These are phyloP conservation scores for Oxygymnocypris stewartii DNA, from an alignment of 2,113 vertebrate species.

Conservation along the genomic window DNA sequence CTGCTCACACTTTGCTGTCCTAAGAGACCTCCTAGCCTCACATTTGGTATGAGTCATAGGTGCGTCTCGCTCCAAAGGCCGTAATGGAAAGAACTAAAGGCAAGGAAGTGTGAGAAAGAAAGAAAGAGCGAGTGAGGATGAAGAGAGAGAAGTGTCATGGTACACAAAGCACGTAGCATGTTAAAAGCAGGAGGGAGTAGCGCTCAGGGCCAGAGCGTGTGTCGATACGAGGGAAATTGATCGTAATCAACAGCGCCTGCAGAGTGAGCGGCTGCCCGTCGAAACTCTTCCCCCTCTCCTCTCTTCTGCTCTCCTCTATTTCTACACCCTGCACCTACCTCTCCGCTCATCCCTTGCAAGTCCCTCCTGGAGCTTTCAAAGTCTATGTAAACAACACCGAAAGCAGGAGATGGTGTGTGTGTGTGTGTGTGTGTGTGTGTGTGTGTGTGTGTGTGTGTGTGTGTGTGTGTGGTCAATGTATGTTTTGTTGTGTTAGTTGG, in stretches of 20 bases:
- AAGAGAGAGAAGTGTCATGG: slow-evolving; percentile 71
- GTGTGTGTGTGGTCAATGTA: not conserved
- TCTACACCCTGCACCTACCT: slow-evolving; percentile 44
- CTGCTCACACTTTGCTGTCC: slow-evolving; percentile 33
- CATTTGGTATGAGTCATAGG: slow-evolving; percentile 53
- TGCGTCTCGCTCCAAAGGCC: slow-evolving; percentile 50
- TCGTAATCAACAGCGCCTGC: slow-evolving; percentile 81
- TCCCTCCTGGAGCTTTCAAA: slow-evolving; percentile 50
- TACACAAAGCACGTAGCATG: slow-evolving; percentile 79
- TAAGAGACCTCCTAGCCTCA: slow-evolving; percentile 34
- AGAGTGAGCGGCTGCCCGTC: slow-evolving; percentile 63
- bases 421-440: slow-evolving; percentile 5
- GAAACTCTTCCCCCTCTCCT: slow-evolving; percentile 49
- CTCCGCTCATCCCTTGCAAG: slow-evolving; percentile 39
- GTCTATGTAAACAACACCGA: slow-evolving; percentile 49
- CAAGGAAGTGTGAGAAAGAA: slow-evolving; percentile 57
- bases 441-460: not conserved
- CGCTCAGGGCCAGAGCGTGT: slow-evolving; percentile 77
- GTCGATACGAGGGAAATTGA: slow-evolving; percentile 82
- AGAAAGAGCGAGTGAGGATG: slow-evolving; percentile 24
- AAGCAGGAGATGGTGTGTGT: not conserved
- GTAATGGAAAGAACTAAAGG: slow-evolving; percentile 50
- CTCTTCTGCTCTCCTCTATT: slow-evolving; percentile 19
- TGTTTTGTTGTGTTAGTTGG: slow-evolving; percentile 12
- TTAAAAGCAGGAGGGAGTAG: slow-evolving; percentile 74